Evolutionary conservation across 2,797 vertebrate genomes (phyloP).

Genomic region (Catostomus latipinnis): DNA sequence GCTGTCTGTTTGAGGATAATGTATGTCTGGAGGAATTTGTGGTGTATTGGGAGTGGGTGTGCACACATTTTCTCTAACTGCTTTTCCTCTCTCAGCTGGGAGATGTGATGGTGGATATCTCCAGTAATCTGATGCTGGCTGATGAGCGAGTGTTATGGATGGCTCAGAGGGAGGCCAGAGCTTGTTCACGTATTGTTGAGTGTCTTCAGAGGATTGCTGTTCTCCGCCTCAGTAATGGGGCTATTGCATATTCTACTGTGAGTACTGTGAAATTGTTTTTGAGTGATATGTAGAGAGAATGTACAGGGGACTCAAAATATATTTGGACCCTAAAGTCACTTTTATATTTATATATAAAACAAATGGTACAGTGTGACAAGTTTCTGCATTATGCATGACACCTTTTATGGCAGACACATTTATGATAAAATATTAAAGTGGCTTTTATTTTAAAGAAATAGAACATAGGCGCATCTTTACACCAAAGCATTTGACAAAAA

Average conservation of each 20-base stretch:
- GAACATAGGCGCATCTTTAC: too few relatives aligned
- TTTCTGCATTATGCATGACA: too few relatives aligned
- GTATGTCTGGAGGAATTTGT: not conserved
- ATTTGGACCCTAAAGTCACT: not conserved
- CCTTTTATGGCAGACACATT: too few relatives aligned
- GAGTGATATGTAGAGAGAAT: not conserved
- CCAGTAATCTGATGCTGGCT: conserved; percentile 95
- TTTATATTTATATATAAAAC: too few relatives aligned
- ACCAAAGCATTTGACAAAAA: too few relatives aligned
- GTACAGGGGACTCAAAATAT: not conserved
- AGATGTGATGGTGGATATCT: conserved; percentile 95
- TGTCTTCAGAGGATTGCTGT: conserved; percentile 89
- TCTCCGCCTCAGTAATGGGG: conserved; percentile 84
- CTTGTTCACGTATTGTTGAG: conserved; percentile 90
- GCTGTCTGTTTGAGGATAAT: conserved; percentile 13
- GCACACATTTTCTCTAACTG: conserved; percentile 8
- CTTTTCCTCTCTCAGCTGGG: conserved; percentile 74
- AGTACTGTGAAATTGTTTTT: conserved; percentile 58
- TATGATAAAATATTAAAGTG: too few relatives aligned
- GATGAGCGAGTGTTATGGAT: conserved; percentile 93
- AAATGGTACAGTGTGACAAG: too few relatives aligned
- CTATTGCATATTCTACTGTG: conserved; percentile 92
- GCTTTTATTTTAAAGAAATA: too few relatives aligned
- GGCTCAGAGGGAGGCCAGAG: conserved; percentile 91
- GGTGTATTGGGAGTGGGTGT: conserved; percentile 8